Evolutionary conservation across 35 echinoderm and acorn worm species (phyloP).

Genomic region (Diadema setosum): DNA sequence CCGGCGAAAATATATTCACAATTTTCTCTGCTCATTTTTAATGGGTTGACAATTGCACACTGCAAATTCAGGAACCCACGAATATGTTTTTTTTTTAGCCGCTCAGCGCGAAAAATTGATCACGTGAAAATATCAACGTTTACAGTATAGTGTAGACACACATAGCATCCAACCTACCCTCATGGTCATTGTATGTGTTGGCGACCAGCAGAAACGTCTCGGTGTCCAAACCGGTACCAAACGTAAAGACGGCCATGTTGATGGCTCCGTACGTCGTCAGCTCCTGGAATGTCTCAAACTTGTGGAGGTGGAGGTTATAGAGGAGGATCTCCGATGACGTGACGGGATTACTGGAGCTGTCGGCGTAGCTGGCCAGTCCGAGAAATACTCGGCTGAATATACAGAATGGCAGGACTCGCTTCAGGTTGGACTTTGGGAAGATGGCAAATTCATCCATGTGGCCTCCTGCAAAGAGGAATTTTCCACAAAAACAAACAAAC

Average conservation of each 20-base stretch:
- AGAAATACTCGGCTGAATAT: not conserved
- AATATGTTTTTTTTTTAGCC: too few relatives aligned
- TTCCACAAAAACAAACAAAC: too few relatives aligned
- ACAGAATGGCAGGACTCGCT: not conserved
- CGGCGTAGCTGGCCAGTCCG: not conserved
- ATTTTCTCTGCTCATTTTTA: too few relatives aligned
- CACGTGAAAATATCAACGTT: too few relatives aligned
- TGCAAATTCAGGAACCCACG: too few relatives aligned
- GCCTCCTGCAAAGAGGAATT: not conserved
- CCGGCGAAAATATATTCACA: too few relatives aligned
- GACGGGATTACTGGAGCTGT: not conserved
- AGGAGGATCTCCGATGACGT: not conserved
- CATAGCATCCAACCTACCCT: too few relatives aligned
- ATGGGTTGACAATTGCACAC: too few relatives aligned
- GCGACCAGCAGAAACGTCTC: not conserved
- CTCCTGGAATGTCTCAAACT: not conserved
- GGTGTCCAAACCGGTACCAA: not conserved
- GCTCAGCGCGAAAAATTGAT: too few relatives aligned
- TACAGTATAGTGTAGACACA: too few relatives aligned
- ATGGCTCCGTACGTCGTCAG: not conserved
- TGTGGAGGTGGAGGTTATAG: not conserved
- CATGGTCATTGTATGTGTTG: conserved; percentile 10
- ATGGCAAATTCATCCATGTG: not conserved
- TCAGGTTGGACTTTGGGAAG: not conserved
- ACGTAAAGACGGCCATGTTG: not conserved